phyloP scores from a whole-genome alignment of 2,888 invertebrate species.

The Andrena haemorrhoa region DNA sequence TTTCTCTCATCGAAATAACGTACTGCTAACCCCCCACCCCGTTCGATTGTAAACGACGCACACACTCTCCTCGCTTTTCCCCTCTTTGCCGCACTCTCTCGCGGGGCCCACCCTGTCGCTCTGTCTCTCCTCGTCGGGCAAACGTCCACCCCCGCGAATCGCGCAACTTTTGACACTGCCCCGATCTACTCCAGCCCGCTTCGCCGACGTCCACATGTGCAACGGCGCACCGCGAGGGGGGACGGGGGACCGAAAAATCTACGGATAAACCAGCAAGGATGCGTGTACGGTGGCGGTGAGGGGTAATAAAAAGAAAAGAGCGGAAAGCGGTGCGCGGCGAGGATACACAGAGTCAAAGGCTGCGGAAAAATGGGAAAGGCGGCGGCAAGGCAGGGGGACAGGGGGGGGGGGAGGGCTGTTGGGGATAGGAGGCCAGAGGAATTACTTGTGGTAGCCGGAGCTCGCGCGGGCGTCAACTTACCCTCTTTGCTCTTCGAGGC shows the following conservation, averaged over 20 bases:
- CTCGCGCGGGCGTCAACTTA: conserved; percentile 73
- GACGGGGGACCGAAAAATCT: background rate
- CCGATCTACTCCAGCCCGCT: conserved; percentile 54
- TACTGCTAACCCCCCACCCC: conserved; percentile 58
- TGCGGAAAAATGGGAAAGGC: conserved; percentile 53
- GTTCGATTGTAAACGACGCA: conserved; percentile 59
- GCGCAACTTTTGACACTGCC: conserved; percentile 71
- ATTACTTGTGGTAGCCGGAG: conserved; percentile 52
- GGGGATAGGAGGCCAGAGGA: conserved; percentile 19
- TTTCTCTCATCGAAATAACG: conserved; percentile 66
- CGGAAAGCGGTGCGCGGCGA: conserved; percentile 30
- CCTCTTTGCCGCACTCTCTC: conserved; percentile 51
- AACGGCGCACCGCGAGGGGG: background rate
- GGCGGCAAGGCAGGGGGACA: background rate
- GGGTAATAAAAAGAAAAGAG: conserved; percentile 6
- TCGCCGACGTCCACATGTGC: conserved; percentile 52
- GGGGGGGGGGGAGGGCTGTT: background rate
- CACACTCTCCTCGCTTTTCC: conserved; percentile 53
- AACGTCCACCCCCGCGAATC: conserved; percentile 61
- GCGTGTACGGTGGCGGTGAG: conserved; percentile 20
- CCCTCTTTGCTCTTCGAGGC: conserved; percentile 83
- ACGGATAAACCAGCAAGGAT: conserved; percentile 1
- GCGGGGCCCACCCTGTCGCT: conserved; percentile 31
- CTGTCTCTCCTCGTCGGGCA: conserved; percentile 49
- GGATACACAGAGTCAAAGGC: conserved; percentile 32